These are phyloP conservation scores for Brachypteracias leptosomus DNA, from an alignment of 2,113 vertebrate genomes.

Conservation along the genomic window DNA sequence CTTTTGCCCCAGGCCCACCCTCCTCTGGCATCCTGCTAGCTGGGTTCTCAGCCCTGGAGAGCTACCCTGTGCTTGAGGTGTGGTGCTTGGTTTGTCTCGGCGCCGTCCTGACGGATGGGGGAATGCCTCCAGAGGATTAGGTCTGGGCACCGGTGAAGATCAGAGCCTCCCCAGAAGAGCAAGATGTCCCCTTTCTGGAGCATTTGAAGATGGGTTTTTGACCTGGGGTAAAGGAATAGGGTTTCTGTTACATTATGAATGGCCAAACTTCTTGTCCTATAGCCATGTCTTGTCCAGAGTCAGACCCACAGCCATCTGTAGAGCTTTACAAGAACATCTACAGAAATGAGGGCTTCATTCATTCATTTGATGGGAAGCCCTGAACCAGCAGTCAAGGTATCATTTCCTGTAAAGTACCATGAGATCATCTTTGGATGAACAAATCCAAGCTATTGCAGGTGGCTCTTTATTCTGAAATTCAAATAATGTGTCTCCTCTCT, in stretches of 20 bases:
- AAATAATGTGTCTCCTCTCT: not conserved
- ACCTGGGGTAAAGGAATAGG: not conserved
- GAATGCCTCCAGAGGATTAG: accelerated
- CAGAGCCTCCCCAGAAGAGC: not conserved
- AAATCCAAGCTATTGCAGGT: not conserved
- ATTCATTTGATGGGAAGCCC: not conserved
- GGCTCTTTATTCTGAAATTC: constrained; percentile 9
- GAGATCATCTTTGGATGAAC: constrained; percentile 5
- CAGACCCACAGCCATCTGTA: not conserved
- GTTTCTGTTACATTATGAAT: not conserved
- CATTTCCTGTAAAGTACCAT: not conserved
- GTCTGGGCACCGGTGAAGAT: not conserved
- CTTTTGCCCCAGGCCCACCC: constrained; percentile 38
- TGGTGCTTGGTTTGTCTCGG: not conserved
- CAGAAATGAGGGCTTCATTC: not conserved
- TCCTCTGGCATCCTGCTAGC: constrained; percentile 39
- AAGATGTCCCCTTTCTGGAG: not conserved
- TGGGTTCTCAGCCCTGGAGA: constrained; percentile 17
- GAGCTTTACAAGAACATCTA: not conserved
- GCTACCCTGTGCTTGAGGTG: not conserved
- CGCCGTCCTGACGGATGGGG: not conserved
- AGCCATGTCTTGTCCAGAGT: not conserved
- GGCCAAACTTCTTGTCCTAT: not conserved
- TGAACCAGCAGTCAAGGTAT: not conserved
- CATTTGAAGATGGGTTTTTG: not conserved